Percentiles rank a stretch among this genome's conserved stretches.
Evolutionary conservation across 2,797 vertebrate species (phyloP).

Genomic region (Simalia tracyae): DNA sequence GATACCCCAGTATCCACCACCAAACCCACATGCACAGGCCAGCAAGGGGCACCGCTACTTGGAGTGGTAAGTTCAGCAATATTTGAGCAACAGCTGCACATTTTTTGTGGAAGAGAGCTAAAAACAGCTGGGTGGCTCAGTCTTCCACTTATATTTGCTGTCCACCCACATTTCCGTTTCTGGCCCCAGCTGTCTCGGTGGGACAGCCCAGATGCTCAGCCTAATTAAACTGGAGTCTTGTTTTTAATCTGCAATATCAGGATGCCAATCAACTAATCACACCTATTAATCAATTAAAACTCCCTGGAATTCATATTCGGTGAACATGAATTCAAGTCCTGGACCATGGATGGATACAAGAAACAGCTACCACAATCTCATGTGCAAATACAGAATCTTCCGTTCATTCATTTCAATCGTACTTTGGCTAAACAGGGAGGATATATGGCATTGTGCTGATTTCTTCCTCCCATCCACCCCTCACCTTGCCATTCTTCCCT

Average conservation of each 20-base stretch:
- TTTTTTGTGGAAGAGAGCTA: not conserved
- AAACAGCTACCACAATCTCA: not conserved
- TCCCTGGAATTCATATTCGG: constrained; percentile 8
- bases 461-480: not conserved
- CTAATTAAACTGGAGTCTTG: constrained; percentile 20
- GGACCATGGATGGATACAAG: not conserved
- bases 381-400: not conserved
- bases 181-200: not conserved
- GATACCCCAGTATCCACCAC: too few species aligned
- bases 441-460: not conserved
- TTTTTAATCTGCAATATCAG: constrained; percentile 21
- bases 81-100: not conserved
- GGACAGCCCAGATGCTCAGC: not conserved
- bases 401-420: not conserved
- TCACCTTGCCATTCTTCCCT: not conserved
- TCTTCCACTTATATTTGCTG: not conserved
- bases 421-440: not conserved
- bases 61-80: not conserved
- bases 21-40: too few species aligned
- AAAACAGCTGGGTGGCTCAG: not conserved
- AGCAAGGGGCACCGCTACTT: too few species aligned
- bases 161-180: not conserved
- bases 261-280: constrained; percentile 30
- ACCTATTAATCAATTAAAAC: constrained; percentile 28
- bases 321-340: not conserved